phyloP scores from a whole-genome alignment of 2,888 invertebrate species.

The Parapristionchus giblindavisi region DNA sequence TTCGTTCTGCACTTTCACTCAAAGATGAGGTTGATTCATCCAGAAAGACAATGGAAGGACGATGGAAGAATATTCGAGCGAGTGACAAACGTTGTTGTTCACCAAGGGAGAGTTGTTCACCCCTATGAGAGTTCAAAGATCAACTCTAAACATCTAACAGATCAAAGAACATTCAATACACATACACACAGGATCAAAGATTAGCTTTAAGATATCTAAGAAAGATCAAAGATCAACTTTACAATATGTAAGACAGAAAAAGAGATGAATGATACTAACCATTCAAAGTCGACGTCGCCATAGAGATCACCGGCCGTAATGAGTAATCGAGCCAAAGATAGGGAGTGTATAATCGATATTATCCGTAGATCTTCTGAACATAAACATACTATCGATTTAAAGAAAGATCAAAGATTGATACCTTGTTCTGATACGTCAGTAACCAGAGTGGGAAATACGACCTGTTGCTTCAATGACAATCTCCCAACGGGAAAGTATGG shows the following conservation, averaged over 20 bases:
- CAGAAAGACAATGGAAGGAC: slow-evolving; percentile 77
- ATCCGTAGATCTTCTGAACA: slow-evolving; percentile 14
- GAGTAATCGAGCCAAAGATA: slow-evolving; percentile 66
- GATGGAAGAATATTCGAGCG: slow-evolving; percentile 90
- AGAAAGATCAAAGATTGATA: background rate
- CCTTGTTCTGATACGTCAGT: background rate
- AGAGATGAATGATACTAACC: slow-evolving; percentile 68
- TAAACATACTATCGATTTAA: background rate
- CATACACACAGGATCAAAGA: background rate
- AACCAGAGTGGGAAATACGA: slow-evolving; percentile 43
- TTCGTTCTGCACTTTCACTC: slow-evolving; percentile 28
- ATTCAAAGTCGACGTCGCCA: slow-evolving; percentile 71
- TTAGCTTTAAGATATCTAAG: background rate
- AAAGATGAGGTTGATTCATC: slow-evolving; percentile 84
- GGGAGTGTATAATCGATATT: slow-evolving; percentile 42
- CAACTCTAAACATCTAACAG: no score
- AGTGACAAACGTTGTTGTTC: slow-evolving; percentile 95
- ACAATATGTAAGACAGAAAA: background rate
- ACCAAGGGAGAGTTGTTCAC: slow-evolving; percentile 78
- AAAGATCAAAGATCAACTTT: background rate
- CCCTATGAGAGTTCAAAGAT: no score
- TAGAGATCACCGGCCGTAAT: slow-evolving; percentile 70
- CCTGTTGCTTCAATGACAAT: slow-evolving; percentile 72
- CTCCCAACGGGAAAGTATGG: slow-evolving; percentile 74
- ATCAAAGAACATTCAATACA: no score